Evolutionary conservation across 1,140 invertebrate species (phyloP).

Genomic region (Cotesia typhae): DNA sequence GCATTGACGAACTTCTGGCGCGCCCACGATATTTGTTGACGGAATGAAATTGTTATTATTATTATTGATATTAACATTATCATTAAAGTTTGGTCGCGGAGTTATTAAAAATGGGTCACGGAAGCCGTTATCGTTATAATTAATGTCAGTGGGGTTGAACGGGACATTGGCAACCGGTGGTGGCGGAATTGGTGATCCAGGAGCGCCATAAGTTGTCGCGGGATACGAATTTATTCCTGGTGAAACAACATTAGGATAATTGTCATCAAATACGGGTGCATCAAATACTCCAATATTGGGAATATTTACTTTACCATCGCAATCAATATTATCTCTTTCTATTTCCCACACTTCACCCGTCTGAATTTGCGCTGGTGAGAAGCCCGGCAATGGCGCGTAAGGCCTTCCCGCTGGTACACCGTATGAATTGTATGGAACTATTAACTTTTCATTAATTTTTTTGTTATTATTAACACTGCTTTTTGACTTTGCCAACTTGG

Average conservation of each 20-base stretch:
- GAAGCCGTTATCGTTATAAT: too few relatives aligned
- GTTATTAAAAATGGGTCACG: too few relatives aligned
- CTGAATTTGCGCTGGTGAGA: constrained; percentile 11
- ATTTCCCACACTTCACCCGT: constrained; percentile 36
- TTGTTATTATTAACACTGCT: not conserved
- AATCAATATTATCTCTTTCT: constrained; percentile 15
- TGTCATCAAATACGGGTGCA: constrained; percentile 7
- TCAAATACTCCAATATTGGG: not conserved
- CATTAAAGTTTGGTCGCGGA: not conserved
- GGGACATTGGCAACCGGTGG: not conserved
- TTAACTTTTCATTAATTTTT: constrained; percentile 21
- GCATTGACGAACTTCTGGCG: constrained; percentile 45
- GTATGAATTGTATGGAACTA: constrained; percentile 28
- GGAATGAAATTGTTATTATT: constrained; percentile 23
- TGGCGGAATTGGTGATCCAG: constrained; percentile 11
- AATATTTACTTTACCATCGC: constrained; percentile 31
- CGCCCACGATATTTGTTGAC: constrained; percentile 15
- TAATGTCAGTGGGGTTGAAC: too few relatives aligned
- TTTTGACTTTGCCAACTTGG: not conserved
- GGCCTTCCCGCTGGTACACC: constrained; percentile 20
- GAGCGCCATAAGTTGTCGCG: constrained; percentile 37
- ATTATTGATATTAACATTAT: constrained; percentile 21
- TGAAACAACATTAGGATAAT: constrained; percentile 28
- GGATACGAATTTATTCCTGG: constrained; percentile 22
- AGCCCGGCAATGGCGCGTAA: constrained; percentile 4